These are phyloP conservation scores for Latrodectus hesperus DNA, from an alignment of 2,888 invertebrate species.

Conservation along the genomic window DNA sequence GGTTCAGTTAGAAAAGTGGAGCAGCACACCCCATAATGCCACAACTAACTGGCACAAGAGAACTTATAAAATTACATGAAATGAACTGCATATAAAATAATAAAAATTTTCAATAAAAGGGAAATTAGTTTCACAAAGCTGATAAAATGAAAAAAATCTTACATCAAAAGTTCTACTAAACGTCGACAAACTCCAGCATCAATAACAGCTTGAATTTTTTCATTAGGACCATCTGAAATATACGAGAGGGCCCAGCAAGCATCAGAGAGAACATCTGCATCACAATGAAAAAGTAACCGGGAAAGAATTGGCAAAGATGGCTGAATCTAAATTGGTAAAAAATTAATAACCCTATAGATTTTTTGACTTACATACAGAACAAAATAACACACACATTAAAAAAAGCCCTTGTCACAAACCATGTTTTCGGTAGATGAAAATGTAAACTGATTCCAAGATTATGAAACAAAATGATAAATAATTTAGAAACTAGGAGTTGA, in stretches of 20 bases:
- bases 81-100: neutral
- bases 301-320: conserved; percentile 90
- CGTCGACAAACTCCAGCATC: conserved; percentile 94
- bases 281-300: conserved; percentile 88
- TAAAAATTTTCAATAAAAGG: neutral
- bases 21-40: no score
- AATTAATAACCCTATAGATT: neutral
- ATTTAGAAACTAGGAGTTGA: no score
- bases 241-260: conserved; percentile 98
- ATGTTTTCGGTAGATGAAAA: neutral
- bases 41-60: neutral
- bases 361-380: neutral
- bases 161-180: conserved; percentile 82
- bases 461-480: no score
- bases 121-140: neutral
- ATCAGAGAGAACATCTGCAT: conserved; percentile 92
- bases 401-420: neutral
- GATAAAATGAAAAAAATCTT: conserved; percentile 72
- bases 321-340: conserved; percentile 74
- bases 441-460: no score
- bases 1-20: no score
- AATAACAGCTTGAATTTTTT: conserved; percentile 97
- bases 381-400: neutral
- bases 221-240: conserved; percentile 95
- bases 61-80: neutral